A percentile compares a stretch with the other conserved stretches of the same genome.
These are phyloP conservation scores for Cydia amplana DNA, from an alignment of 1,140 invertebrate genomes.

Conservation along the genomic window DNA sequence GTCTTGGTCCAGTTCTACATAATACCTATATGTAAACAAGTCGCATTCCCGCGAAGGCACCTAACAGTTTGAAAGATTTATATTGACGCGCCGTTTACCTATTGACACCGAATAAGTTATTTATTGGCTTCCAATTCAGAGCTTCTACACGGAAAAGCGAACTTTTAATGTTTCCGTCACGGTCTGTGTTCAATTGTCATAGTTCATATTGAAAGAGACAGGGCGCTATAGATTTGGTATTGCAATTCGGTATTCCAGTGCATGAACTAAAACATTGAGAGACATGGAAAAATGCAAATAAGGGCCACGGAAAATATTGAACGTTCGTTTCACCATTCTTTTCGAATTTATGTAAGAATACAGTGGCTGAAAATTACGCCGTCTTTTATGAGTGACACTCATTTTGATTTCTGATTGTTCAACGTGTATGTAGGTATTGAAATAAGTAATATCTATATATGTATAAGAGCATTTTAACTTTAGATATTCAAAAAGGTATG, in stretches of 20 bases:
- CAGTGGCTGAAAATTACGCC: not conserved
- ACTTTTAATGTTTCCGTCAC: not conserved
- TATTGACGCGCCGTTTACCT: conserved; percentile 1
- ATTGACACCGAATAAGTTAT: conserved; percentile 15
- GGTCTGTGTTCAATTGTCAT: not conserved
- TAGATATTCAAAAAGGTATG: not conserved
- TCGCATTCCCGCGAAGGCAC: not conserved
- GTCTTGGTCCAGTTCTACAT: not conserved
- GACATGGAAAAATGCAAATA: not conserved
- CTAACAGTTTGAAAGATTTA: conserved; percentile 17
- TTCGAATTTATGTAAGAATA: not conserved
- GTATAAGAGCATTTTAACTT: too few relatives aligned
- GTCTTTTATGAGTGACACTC: not conserved
- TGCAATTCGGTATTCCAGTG: not conserved
- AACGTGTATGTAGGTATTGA: too few relatives aligned
- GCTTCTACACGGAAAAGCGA: not conserved
- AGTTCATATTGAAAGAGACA: not conserved
- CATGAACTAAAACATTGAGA: not conserved
- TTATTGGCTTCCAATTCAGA: conserved; percentile 1
- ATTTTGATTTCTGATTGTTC: too few relatives aligned
- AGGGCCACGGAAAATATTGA: not conserved
- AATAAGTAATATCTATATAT: too few relatives aligned
- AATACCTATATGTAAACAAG: not conserved
- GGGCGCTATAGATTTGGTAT: not conserved
- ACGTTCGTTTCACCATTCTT: not conserved